Base-by-base conservation (phyloP, 2,888 invertebrate genomes). In the Heliconius ismenius region DNA sequence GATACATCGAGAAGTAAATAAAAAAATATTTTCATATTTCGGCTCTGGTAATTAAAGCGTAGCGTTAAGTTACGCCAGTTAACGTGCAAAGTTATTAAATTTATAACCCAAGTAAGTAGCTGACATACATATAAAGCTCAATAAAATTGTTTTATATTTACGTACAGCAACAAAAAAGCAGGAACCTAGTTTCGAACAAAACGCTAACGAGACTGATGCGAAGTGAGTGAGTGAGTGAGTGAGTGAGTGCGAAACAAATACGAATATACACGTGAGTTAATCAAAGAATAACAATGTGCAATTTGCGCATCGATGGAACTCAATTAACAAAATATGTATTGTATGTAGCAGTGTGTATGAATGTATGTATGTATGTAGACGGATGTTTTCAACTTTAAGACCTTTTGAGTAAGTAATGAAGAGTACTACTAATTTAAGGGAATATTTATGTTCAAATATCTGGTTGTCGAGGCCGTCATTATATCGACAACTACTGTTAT, bases 261-360 rank as follows among this genome's bases (percentile, higher is more conserved):
- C 18, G 65, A 58, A 58, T 18, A 10, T 15, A 49, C 63, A 49
- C 69, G 63, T 63, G 28, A 36, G 69, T 62, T 63, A 54, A 75
- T 75, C 63, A 62, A 64, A 24, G 39, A 72, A 72, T 39, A 76
- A 72, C 70, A 76, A n/a, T 62, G 75, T 36, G 18, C 32, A 49
- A 65, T 64, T 64, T 74, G 74, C 54, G 43, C 60, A 60, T 68
- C 60, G 68, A 69, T 43, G 63, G 62, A 69, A 69, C 69, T 75
- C 62, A 75, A 75, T 75, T 75, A 75, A 69, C 63, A 49, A 75
- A 75, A 75, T 69, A 69, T 65, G 36, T 63, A 73, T 60, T 72
- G 54, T 58, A 10, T 72, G 72, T 58, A 43, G 15, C 15, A 7
- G 62, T 39, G 4, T 24, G 62, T 39, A 26, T 36, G 72, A 6